Evolutionary conservation across 2,888 invertebrate species (phyloP).

Genomic region (Troilus luridus): DNA sequence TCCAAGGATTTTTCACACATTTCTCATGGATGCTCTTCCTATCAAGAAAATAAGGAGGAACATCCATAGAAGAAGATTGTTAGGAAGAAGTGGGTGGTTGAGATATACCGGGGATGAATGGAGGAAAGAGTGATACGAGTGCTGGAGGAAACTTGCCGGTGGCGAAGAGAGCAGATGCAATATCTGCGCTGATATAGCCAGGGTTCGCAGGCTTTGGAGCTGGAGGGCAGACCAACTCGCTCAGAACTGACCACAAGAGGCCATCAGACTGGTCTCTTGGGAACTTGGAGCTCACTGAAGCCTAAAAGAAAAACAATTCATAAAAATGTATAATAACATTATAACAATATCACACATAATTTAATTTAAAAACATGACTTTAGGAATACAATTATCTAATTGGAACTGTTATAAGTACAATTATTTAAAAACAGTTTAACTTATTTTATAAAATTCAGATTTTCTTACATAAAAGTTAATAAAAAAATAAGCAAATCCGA

Average conservation of each 20-base stretch:
- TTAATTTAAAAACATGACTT: background rate
- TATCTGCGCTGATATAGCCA: slow-evolving; percentile 70
- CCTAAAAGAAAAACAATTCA: slow-evolving; percentile 68
- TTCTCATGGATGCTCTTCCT: background rate
- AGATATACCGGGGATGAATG: slow-evolving; percentile 67
- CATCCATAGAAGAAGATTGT: slow-evolving; percentile 25
- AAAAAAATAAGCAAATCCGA: too few relatives aligned
- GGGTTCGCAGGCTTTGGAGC: slow-evolving; percentile 43
- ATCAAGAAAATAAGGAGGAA: background rate
- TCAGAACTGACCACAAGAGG: slow-evolving; percentile 83
- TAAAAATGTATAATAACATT: background rate
- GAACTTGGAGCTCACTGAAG: slow-evolving; percentile 84
- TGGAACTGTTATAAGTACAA: too few relatives aligned
- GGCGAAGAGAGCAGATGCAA: slow-evolving; percentile 79
- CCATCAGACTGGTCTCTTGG: slow-evolving; percentile 85
- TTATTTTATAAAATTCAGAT: too few relatives aligned
- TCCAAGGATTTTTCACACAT: background rate
- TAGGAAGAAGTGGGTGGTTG: slow-evolving; percentile 51
- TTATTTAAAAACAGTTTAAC: too few relatives aligned
- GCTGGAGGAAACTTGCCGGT: slow-evolving; percentile 75
- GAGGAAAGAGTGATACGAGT: slow-evolving; percentile 66
- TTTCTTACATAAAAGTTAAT: too few relatives aligned
- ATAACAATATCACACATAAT: background rate
- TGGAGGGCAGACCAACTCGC: slow-evolving; percentile 78
- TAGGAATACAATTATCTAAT: background rate